These are phyloP conservation scores for Iphiclides podalirius DNA, from an alignment of 2,888 invertebrate genomes.

Conservation along the genomic window DNA sequence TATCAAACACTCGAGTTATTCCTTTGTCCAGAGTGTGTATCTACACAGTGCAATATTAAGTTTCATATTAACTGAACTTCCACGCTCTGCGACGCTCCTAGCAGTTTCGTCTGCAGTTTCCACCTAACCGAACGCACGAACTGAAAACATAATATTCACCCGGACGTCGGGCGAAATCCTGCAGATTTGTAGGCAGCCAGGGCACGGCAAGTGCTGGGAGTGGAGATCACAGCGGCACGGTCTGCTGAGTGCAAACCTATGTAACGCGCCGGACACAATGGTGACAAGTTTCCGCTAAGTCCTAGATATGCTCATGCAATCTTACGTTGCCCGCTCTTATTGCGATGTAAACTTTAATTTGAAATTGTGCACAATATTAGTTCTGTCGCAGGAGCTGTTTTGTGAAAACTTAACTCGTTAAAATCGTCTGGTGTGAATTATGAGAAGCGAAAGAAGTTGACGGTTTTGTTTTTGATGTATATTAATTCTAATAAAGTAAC, in stretches of 20 bases:
- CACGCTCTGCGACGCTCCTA: no score
- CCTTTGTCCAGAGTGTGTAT: no score
- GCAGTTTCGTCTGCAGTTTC: not conserved
- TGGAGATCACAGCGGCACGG: slow-evolving; percentile 34
- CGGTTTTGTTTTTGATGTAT: no score
- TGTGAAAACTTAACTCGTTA: not conserved
- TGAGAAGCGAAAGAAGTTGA: no score
- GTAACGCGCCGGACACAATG: slow-evolving; percentile 37
- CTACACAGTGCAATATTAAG: no score
- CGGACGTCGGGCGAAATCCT: not conserved
- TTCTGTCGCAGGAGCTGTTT: not conserved
- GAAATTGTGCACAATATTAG: slow-evolving; percentile 11
- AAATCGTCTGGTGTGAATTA: not conserved
- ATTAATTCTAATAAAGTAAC: no score
- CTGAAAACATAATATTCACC: slow-evolving; percentile 7
- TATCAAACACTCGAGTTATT: no score
- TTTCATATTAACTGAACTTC: no score
- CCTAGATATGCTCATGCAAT: slow-evolving; percentile 23
- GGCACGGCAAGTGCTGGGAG: slow-evolving; percentile 4
- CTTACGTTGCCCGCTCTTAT: slow-evolving; percentile 21
- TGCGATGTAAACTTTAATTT: slow-evolving; percentile 26
- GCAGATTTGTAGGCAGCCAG: slow-evolving; percentile 22
- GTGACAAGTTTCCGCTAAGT: slow-evolving; percentile 34
- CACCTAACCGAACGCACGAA: slow-evolving; percentile 6
- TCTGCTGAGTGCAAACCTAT: slow-evolving; percentile 44